Evolutionary conservation across 2,113 vertebrate species (phyloP).

Genomic region (Cromileptes altivelis): DNA sequence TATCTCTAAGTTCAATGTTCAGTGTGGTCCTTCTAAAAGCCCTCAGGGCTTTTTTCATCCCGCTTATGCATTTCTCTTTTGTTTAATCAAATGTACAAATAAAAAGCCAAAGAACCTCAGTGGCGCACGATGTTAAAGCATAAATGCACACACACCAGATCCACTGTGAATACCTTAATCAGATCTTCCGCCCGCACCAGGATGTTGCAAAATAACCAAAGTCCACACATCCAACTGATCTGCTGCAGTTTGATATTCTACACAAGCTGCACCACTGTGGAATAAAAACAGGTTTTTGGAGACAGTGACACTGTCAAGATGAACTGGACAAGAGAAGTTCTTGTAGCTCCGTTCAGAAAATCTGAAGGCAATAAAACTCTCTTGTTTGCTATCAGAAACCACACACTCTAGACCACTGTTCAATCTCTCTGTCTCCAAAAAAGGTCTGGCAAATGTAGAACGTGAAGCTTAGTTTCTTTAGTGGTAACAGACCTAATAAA

Average conservation of each 20-base stretch:
- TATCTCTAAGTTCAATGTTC: no score
- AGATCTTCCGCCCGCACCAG: background rate
- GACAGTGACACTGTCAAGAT: background rate
- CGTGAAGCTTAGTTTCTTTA: background rate
- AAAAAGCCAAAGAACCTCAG: background rate
- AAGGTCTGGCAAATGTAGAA: background rate
- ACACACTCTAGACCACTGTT: background rate
- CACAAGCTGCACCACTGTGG: background rate
- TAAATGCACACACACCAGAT: constrained; percentile 7
- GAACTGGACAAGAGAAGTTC: background rate
- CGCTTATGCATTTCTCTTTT: no score
- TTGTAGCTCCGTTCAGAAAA: background rate
- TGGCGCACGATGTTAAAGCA: background rate
- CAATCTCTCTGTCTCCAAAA: background rate
- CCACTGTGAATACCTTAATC: constrained; percentile 9
- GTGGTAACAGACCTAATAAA: background rate
- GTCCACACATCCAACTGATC: background rate
- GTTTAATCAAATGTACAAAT: no score
- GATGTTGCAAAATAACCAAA: background rate
- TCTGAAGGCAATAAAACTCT: background rate
- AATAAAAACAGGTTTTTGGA: background rate
- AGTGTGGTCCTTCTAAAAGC: no score
- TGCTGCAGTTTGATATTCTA: background rate
- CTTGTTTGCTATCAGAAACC: background rate
- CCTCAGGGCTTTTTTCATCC: no score